Conservation (phyloP, 1,140 invertebrate genomes). For the Protaetia brevitarsis region DNA sequence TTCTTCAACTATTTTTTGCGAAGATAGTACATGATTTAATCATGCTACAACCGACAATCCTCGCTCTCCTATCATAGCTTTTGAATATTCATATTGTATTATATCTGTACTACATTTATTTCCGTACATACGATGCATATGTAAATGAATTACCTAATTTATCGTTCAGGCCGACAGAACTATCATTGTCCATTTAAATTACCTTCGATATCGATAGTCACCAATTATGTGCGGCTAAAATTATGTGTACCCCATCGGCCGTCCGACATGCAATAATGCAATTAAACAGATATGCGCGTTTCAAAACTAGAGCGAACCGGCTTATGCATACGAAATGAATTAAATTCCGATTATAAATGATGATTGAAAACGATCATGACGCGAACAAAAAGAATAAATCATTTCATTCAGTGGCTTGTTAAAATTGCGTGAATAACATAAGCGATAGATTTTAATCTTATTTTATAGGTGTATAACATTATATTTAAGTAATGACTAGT, state of each 20-base stretch:
- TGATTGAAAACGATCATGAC: background rate
- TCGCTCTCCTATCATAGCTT: too few relatives aligned
- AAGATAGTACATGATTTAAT: too few relatives aligned
- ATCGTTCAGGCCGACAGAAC: background rate
- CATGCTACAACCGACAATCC: too few relatives aligned
- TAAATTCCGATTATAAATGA: background rate
- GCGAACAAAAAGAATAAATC: background rate
- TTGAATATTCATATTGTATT: too few relatives aligned
- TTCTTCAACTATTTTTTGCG: too few relatives aligned
- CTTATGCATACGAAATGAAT: background rate
- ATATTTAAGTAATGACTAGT: too few relatives aligned
- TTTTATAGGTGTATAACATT: too few relatives aligned
- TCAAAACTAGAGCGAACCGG: background rate
- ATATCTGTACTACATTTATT: too few relatives aligned
- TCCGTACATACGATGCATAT: background rate
- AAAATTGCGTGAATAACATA: background rate
- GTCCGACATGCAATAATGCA: background rate
- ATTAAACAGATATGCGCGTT: slow-evolving; percentile 1
- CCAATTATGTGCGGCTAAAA: background rate
- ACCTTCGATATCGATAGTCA: background rate
- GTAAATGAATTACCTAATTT: background rate
- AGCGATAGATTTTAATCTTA: too few relatives aligned
- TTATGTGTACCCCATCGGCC: background rate
- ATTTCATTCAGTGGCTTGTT: background rate
- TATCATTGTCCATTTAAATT: background rate